These are phyloP conservation scores for Anadara kagoshimensis DNA, from an alignment of 1,140 invertebrate species.

Conservation along the genomic window DNA sequence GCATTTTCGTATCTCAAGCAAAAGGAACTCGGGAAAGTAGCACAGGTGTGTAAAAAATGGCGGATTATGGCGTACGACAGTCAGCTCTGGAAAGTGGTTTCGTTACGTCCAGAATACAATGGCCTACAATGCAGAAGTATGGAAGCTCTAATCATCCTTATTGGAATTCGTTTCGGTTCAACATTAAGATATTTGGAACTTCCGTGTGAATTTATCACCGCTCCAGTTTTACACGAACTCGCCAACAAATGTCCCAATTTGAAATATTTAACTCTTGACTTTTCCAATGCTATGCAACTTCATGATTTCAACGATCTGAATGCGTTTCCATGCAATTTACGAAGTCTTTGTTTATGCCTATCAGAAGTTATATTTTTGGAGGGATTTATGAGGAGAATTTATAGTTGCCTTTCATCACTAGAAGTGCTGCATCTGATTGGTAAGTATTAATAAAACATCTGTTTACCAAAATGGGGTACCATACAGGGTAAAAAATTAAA, in stretches of 20 bases:
- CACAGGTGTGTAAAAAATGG: constrained; percentile 94
- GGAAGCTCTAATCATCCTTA: constrained; percentile 71
- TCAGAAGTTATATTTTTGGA: constrained; percentile 99
- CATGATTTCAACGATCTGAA: constrained; percentile 99
- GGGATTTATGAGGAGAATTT: constrained; percentile 99
- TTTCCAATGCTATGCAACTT: constrained; percentile 97
- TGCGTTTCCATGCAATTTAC: constrained; percentile 97
- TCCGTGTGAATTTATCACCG: constrained; percentile 98
- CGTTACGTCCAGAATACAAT: constrained; percentile 95
- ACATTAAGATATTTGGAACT: constrained; percentile 89
- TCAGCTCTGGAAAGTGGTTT: constrained; percentile 95
- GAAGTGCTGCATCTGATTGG: constrained; percentile 98
- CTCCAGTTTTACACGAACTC: constrained; percentile 97
- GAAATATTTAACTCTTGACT: constrained; percentile 98
- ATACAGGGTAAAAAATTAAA: no score
- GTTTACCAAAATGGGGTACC: neutral
- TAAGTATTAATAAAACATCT: constrained; percentile 71
- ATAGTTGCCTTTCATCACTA: constrained; percentile 99
- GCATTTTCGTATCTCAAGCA: constrained; percentile 97
- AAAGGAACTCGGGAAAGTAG: constrained; percentile 93
- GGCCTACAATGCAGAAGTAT: constrained; percentile 80
- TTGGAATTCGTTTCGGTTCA: constrained; percentile 85
- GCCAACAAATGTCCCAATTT: constrained; percentile 98
- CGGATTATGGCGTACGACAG: constrained; percentile 95
- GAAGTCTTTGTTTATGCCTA: constrained; percentile 97